A percentile compares a stretch with the other conserved stretches of the same genome.
Conservation (phyloP, 1,140 invertebrate species). For the Paralvinella palmiformis region DNA sequence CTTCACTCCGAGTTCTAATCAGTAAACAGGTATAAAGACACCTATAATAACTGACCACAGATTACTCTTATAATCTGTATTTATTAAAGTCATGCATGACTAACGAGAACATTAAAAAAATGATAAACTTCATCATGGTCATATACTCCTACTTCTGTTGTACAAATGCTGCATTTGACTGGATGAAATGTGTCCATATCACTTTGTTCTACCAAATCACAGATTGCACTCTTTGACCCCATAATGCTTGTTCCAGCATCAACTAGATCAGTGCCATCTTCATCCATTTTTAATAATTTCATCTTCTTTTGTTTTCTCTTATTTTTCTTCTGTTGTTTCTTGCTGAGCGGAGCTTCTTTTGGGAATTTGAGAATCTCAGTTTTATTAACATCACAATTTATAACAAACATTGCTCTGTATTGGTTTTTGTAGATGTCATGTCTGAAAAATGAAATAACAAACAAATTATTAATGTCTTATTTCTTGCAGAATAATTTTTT, state of each 20-base stretch:
- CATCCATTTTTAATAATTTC: neutral
- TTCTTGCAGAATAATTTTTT: no score
- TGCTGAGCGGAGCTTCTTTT: slow-evolving; percentile 26
- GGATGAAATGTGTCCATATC: slow-evolving; percentile 53
- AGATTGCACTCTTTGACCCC: no score
- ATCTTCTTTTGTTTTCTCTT: neutral
- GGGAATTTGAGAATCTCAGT: slow-evolving; percentile 48
- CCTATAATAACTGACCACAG: no score
- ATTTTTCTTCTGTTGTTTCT: slow-evolving; percentile 7
- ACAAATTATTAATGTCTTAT: slow-evolving; percentile 12
- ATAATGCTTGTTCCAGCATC: no score
- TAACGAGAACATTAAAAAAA: slow-evolving; percentile 63
- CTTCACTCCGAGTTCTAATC: no score
- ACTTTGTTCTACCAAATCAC: no score
- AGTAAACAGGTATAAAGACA: no score
- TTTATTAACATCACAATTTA: slow-evolving; percentile 55
- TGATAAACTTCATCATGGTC: slow-evolving; percentile 62
- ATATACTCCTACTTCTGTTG: slow-evolving; percentile 58
- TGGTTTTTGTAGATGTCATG: slow-evolving; percentile 58
- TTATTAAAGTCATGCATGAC: slow-evolving; percentile 44
- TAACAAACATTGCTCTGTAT: slow-evolving; percentile 64
- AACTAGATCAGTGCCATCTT: no score
- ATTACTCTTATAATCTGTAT: no score
- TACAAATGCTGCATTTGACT: slow-evolving; percentile 57
- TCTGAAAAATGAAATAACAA: slow-evolving; percentile 38